phyloP scores from a whole-genome alignment of 2,113 vertebrate genomes.

The Larimichthys polyactis region DNA sequence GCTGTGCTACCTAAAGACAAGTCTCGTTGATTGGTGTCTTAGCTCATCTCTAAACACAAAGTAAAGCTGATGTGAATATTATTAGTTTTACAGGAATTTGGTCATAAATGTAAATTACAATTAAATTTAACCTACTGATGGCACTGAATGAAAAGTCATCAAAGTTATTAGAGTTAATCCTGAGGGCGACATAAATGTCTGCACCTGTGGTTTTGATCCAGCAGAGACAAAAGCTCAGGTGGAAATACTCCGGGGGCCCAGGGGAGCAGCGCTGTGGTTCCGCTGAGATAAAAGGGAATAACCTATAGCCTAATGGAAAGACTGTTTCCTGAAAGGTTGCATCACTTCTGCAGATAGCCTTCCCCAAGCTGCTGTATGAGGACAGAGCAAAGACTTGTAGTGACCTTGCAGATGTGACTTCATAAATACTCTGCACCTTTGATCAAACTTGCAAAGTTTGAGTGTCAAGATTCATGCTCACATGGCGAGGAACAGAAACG shows the following conservation, averaged over 20 bases:
- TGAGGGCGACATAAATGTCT: background rate
- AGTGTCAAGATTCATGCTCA: constrained; percentile 16
- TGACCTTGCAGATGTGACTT: constrained; percentile 48
- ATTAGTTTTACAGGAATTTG: background rate
- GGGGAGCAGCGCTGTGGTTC: background rate
- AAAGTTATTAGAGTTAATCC: background rate
- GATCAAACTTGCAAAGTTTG: constrained; percentile 50
- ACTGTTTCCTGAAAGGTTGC: constrained; percentile 12
- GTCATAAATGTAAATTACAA: background rate
- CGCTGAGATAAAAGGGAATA: constrained; percentile 22
- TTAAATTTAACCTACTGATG: background rate
- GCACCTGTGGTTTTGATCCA: constrained; percentile 7
- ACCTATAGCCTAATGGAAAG: background rate
- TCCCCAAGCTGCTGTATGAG: background rate
- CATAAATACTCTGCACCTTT: constrained; percentile 44
- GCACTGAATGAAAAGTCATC: too few relatives aligned
- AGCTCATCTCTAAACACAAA: too few relatives aligned
- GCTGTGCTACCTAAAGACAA: too few relatives aligned
- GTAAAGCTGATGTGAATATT: too few relatives aligned
- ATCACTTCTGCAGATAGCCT: constrained; percentile 11
- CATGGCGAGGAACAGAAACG: constrained; percentile 14
- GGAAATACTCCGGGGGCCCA: background rate
- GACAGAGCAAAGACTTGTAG: background rate
- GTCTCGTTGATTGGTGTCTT: too few relatives aligned
- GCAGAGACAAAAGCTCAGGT: background rate